Conservation (phyloP, 2,888 invertebrate species). For the Cosmorhoe ocellata region DNA sequence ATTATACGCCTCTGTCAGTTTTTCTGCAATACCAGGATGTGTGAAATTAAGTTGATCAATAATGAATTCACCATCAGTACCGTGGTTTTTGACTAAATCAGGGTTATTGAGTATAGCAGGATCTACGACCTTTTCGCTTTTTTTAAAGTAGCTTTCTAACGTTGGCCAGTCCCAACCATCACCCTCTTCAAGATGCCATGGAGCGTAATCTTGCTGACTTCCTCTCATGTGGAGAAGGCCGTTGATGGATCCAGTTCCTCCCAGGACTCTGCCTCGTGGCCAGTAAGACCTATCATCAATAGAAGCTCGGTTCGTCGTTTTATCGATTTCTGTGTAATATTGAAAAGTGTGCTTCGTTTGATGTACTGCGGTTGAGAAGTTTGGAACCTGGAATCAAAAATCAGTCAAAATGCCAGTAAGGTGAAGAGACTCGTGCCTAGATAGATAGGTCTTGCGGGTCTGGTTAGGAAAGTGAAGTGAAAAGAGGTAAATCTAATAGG, state of each 20-base stretch:
- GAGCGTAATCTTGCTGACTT: constrained; percentile 60
- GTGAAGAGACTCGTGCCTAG: too few relatives aligned
- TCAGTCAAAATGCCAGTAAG: too few relatives aligned
- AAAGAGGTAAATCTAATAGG: too few relatives aligned
- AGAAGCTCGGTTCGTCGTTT: constrained; percentile 54
- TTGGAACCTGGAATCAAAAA: constrained; percentile 59
- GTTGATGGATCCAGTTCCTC: constrained; percentile 73
- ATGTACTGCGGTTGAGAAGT: constrained; percentile 59
- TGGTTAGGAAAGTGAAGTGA: too few relatives aligned
- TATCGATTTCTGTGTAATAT: constrained; percentile 65
- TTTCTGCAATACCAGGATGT: constrained; percentile 56
- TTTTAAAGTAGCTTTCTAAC: constrained; percentile 64
- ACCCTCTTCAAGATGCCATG: constrained; percentile 59
- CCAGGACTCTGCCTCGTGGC: constrained; percentile 69
- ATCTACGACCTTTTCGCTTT: constrained; percentile 68
- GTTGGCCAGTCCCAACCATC: constrained; percentile 72
- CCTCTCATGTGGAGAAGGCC: constrained; percentile 70
- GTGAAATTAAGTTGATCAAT: constrained; percentile 76
- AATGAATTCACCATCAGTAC: constrained; percentile 74
- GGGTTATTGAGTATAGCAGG: constrained; percentile 64
- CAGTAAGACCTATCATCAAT: constrained; percentile 58
- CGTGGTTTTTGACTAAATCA: constrained; percentile 61
- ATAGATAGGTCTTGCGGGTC: too few relatives aligned
- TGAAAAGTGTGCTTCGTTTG: constrained; percentile 55
- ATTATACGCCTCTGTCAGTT: constrained; percentile 64